A percentile compares a stretch with the other conserved stretches of the same genome.
Conservation (phyloP, 2,797 vertebrate genomes). For the Margarornis squamiger region DNA sequence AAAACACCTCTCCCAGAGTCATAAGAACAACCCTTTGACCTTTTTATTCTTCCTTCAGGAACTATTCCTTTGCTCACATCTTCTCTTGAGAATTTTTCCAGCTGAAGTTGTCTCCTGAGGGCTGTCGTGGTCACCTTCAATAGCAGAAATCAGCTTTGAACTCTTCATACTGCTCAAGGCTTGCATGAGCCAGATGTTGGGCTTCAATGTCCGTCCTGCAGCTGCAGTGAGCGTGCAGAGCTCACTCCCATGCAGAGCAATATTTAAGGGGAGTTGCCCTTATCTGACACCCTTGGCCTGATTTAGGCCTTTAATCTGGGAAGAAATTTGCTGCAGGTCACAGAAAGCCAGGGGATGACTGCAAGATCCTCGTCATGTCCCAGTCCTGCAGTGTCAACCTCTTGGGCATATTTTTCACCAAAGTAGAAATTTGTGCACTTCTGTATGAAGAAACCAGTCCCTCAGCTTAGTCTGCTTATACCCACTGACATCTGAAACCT, state of each 20-base stretch:
- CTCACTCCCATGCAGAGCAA: fast-evolving
- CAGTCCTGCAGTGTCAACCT: fast-evolving
- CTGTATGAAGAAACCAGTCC: neutral
- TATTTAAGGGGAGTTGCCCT: neutral
- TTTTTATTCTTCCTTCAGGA: neutral
- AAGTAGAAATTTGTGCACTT: fast-evolving
- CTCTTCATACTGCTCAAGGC: fast-evolving
- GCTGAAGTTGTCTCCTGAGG: neutral
- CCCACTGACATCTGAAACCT: neutral
- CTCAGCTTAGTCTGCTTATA: neutral
- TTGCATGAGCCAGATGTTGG: fast-evolving
- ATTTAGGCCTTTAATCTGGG: neutral
- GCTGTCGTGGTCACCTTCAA: neutral
- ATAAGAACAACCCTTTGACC: neutral
- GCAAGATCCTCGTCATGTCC: fast-evolving
- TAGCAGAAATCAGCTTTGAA: neutral
- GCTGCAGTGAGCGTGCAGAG: neutral
- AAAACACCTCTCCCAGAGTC: neutral
- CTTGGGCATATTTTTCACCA: neutral
- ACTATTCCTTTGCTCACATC: neutral
- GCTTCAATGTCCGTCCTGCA: neutral
- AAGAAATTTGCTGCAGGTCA: slow-evolving; percentile 6
- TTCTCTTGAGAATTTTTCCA: neutral
- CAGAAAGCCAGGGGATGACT: neutral
- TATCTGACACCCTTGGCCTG: neutral